Evolutionary conservation across 2,888 invertebrate species (phyloP).

Genomic region (Eucriotettix oculatus): DNA sequence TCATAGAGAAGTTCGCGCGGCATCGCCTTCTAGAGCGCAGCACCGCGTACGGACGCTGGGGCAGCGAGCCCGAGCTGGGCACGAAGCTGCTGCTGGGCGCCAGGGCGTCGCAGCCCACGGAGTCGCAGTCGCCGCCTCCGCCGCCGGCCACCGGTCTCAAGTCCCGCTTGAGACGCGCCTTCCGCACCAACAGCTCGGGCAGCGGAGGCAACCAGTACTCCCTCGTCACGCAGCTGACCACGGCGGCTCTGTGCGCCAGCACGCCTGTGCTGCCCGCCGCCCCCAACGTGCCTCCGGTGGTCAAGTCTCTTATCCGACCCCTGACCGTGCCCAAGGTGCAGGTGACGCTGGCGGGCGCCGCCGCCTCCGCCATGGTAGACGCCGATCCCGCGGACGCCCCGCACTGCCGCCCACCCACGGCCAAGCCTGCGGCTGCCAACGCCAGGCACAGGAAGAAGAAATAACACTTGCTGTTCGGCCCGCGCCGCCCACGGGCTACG

Average conservation of each 20-base stretch:
- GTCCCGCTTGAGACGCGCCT: constrained; percentile 37
- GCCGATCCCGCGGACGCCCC: background rate
- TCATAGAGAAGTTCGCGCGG: constrained; percentile 47
- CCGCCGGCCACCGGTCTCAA: constrained; percentile 26
- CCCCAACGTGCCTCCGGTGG: constrained; percentile 32
- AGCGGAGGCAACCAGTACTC: constrained; percentile 3
- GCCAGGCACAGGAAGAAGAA: background rate
- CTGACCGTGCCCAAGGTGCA: constrained; percentile 29
- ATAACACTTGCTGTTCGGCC: background rate
- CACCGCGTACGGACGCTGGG: constrained; percentile 37
- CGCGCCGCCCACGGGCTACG: background rate
- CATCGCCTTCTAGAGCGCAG: constrained; percentile 37
- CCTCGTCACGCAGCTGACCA: constrained; percentile 37
- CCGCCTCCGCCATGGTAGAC: constrained; percentile 24
- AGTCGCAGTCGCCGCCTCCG: constrained; percentile 16
- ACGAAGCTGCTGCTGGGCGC: constrained; percentile 19
- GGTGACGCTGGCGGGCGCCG: background rate
- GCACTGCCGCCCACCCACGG: background rate
- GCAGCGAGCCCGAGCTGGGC: constrained; percentile 40
- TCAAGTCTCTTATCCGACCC: constrained; percentile 37
- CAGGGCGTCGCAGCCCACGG: background rate
- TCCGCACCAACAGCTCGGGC: constrained; percentile 20
- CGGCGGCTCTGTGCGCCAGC: constrained; percentile 41
- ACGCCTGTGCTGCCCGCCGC: constrained; percentile 38
- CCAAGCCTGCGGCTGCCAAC: background rate